A percentile compares a stretch with the other conserved stretches of the same genome.
phyloP scores from a whole-genome alignment of 2,888 invertebrate genomes.

The Cheilosia variabilis region DNA sequence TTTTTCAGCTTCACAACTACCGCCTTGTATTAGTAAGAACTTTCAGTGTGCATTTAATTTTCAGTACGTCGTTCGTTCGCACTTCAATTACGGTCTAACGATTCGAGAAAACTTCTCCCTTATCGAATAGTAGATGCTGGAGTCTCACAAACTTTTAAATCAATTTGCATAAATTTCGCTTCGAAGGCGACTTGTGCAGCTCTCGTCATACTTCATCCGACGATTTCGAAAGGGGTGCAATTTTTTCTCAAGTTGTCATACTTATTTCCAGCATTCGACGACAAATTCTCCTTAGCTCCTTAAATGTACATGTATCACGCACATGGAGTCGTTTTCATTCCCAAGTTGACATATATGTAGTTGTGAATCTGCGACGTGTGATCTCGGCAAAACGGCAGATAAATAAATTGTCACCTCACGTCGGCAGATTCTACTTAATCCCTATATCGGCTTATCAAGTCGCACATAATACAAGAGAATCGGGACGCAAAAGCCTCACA shows the following conservation, averaged over 20 bases:
- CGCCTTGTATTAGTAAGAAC: no score
- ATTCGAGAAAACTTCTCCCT: no score
- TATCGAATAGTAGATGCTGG: not conserved
- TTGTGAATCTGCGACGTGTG: not conserved
- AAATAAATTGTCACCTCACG: conserved; percentile 21
- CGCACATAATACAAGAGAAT: not conserved
- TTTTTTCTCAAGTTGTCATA: not conserved
- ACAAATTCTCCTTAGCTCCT: not conserved
- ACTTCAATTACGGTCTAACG: no score
- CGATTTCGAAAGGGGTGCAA: not conserved
- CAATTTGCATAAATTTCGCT: conserved; percentile 37
- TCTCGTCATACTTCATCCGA: not conserved
- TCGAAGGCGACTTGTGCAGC: not conserved
- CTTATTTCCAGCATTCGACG: not conserved
- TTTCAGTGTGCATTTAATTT: no score
- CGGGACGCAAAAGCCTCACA: not conserved
- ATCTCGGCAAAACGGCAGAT: not conserved
- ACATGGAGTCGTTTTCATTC: not conserved
- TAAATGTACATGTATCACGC: not conserved
- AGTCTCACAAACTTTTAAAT: conserved; percentile 12
- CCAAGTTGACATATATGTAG: no score
- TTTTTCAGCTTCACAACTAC: no score
- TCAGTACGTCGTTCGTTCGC: no score
- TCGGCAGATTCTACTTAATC: conserved; percentile 25
- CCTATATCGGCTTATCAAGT: conserved; percentile 42